Base-by-base conservation (phyloP, 2,797 vertebrate species). In the Lacerta viridis region DNA sequence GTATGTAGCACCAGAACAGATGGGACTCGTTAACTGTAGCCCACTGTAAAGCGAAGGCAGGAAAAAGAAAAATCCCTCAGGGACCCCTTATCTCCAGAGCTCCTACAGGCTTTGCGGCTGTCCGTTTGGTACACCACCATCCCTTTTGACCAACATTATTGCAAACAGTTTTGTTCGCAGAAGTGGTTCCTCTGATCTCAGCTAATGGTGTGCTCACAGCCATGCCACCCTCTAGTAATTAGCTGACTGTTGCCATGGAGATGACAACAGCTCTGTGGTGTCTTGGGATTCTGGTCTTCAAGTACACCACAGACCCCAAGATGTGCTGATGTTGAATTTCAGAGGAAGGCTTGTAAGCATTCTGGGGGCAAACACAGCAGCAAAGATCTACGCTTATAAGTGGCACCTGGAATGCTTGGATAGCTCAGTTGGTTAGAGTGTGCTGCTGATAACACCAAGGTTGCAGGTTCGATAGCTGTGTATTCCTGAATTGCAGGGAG, bases 211-310 rank as follows among this genome's bases (percentile, higher is more conserved):
- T 18, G 23, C 11, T 72, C 59, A 27, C 46, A 71, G 46, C 86
- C 39, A 10, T 33, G 68, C 79, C 39, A 66, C 64, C 33, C 36
- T 36, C 79, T n/a, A 82, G 39, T 66, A 87, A 82, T 75, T 76
- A 87, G 80, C 18, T 82, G 86, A 36, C 55, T 75, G 86, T 82
- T 75, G 80, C 76, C 71, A 82, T 82, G 80, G 80, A 41, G 80
- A 81, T 18, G 23, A 43, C 41, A 27, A 82, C 69, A 74, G 86
- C 74, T 74, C 29, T 33, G 29, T 27, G 41, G 69, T 69, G 39
- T 64, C 69, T 71, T 66, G 55, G 29, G 69, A 87, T 25, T 75
- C n/a, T 11, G 27, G 2, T 46, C 7, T 55, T 81, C 13, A 72
- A 46, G 29, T 72, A 74, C 27, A 33, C 10, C 20, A 10, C 27